Evolutionary conservation across 2,888 invertebrate species (phyloP).

Genomic region (Drosophila mimetica): DNA sequence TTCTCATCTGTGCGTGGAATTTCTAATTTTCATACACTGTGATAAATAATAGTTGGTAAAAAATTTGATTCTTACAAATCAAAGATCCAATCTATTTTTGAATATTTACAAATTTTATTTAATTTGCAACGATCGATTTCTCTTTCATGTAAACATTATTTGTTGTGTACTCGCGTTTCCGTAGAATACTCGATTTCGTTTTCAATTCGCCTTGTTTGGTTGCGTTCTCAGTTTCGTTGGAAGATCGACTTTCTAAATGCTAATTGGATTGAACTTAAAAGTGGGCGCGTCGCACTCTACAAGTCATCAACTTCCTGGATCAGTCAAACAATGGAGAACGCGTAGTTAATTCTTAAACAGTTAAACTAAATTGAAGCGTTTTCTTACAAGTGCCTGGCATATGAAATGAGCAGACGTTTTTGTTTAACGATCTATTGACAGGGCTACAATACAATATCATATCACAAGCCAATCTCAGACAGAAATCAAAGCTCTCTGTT

Average conservation of each 20-base stretch:
- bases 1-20: not conserved
- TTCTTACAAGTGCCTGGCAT: conserved; percentile 20
- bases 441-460: conserved; percentile 1
- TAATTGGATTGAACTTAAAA: conserved; percentile 23
- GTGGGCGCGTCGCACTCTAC: conserved; percentile 30
- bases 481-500: not conserved
- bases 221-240: conserved; percentile 35
- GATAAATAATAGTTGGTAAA: not conserved
- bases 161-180: conserved; percentile 11
- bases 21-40: not conserved
- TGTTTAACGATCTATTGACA: conserved; percentile 2
- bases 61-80: not conserved
- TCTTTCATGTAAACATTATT: not conserved
- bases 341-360: conserved; percentile 29
- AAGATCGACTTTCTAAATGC: conserved; percentile 43
- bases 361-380: conserved; percentile 16
- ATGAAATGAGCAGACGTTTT: conserved; percentile 4
- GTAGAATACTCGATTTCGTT: conserved; percentile 3
- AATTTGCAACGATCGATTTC: too few species aligned
- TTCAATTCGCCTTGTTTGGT: conserved; percentile 4
- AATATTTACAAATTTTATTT: not conserved
- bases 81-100: not conserved
- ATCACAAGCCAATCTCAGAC: conserved; percentile 10
- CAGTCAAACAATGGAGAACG: conserved; percentile 19
- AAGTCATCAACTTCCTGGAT: conserved; percentile 27